Evolutionary conservation across 2,113 vertebrate species (phyloP).

Genomic region (Taurulus bubalis): DNA sequence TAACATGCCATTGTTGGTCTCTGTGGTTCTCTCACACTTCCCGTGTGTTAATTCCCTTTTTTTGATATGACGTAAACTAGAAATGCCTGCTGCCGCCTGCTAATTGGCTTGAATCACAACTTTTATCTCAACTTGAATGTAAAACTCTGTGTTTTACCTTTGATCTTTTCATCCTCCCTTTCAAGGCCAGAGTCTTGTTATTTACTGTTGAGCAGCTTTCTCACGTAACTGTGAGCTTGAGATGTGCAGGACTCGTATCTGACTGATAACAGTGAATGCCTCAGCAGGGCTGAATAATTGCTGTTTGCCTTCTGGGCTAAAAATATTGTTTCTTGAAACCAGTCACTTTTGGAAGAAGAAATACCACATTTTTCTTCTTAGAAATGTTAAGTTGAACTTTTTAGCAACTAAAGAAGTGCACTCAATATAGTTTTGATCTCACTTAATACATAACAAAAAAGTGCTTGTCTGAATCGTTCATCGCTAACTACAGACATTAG

Average conservation of each 20-base stretch:
- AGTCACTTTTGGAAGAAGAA: background rate
- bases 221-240: background rate
- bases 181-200: background rate
- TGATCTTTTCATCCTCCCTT: background rate
- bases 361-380: background rate
- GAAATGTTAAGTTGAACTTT: background rate
- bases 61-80: background rate
- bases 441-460: no score
- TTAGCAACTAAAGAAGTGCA: background rate
- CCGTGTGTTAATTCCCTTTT: background rate
- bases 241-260: background rate
- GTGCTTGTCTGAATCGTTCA: background rate
- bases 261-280: background rate
- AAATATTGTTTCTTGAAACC: background rate
- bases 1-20: background rate
- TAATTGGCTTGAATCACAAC: background rate
- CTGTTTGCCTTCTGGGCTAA: background rate
- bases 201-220: background rate
- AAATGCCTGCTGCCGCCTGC: background rate
- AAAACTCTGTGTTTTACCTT: background rate
- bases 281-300: background rate
- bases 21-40: background rate
- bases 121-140: background rate
- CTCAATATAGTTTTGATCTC: background rate
- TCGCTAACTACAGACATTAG: slow-evolving; percentile 5